Percentiles rank a stretch among this genome's conserved stretches.
Evolutionary conservation across 2,888 invertebrate genomes (phyloP).

Genomic region (Piscicola geometra): DNA sequence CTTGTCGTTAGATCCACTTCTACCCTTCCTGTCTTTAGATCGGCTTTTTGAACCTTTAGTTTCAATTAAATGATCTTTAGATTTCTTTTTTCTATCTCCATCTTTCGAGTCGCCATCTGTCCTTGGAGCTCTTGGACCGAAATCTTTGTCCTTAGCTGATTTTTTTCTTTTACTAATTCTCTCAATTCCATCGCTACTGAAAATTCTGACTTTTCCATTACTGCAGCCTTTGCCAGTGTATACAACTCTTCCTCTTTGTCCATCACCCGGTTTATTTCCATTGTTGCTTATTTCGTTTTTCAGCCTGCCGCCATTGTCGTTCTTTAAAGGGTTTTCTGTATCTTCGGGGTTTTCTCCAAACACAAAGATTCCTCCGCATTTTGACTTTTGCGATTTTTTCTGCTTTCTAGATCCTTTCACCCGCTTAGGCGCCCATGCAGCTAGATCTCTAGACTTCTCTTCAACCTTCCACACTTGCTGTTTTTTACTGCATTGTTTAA

Average conservation of each 20-base stretch:
- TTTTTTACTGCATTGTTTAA: background rate
- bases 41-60: too few relatives aligned
- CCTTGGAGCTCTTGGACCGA: too few relatives aligned
- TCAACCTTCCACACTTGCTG: background rate
- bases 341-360: background rate
- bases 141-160: too few relatives aligned
- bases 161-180: too few relatives aligned
- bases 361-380: background rate
- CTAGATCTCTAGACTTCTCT: background rate
- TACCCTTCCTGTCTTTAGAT: too few relatives aligned
- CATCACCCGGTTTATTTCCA: too few relatives aligned
- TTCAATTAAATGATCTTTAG: too few relatives aligned
- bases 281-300: too few relatives aligned
- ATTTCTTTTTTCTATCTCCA: too few relatives aligned
- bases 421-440: background rate
- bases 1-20: background rate
- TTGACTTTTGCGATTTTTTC: background rate
- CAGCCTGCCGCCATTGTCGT: too few relatives aligned
- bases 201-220: background rate
- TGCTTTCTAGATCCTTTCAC: background rate
- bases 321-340: background rate
- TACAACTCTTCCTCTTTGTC: background rate
- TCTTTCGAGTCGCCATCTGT: too few relatives aligned
- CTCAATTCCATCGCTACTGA: slow-evolving; percentile 11
- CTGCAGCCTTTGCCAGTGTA: background rate